Conservation (phyloP, 1,140 invertebrate species). For the Drosophila ficusphila region DNA sequence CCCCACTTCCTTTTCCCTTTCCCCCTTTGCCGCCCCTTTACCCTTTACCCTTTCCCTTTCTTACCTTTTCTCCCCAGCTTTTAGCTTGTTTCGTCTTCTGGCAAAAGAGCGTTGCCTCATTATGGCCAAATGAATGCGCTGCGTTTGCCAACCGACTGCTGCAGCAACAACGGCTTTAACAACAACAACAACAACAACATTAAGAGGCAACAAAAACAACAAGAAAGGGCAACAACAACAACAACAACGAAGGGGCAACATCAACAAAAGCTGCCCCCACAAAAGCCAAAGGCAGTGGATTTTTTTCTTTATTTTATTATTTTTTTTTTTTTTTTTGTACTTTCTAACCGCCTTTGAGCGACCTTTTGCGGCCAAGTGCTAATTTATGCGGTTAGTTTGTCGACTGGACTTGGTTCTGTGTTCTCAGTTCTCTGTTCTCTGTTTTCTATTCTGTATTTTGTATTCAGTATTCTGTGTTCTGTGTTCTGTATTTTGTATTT, state of each 20-base stretch:
- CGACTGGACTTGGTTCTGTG: too few relatives aligned
- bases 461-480: too few relatives aligned
- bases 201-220: not conserved
- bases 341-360: slow-evolving; percentile 33
- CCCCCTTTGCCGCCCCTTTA: not conserved
- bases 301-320: slow-evolving; percentile 26
- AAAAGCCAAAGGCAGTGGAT: slow-evolving; percentile 67
- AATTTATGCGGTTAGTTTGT: slow-evolving; percentile 67
- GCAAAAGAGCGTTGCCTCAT: slow-evolving; percentile 21
- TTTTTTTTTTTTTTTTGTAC: too few relatives aligned
- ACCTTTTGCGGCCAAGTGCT: slow-evolving; percentile 55
- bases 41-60: not conserved
- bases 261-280: slow-evolving; percentile 41
- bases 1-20: not conserved
- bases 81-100: not conserved
- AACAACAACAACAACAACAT: not conserved
- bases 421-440: too few relatives aligned
- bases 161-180: not conserved
- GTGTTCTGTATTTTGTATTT: not conserved
- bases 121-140: slow-evolving; percentile 17
- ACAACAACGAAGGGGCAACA: slow-evolving; percentile 1
- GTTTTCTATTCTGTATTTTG: not conserved
- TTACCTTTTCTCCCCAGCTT: too few relatives aligned
- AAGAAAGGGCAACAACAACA: too few relatives aligned
- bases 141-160: not conserved